Evolutionary conservation across 2,113 vertebrate genomes (phyloP).

Genomic region (Hipposideros armiger): DNA sequence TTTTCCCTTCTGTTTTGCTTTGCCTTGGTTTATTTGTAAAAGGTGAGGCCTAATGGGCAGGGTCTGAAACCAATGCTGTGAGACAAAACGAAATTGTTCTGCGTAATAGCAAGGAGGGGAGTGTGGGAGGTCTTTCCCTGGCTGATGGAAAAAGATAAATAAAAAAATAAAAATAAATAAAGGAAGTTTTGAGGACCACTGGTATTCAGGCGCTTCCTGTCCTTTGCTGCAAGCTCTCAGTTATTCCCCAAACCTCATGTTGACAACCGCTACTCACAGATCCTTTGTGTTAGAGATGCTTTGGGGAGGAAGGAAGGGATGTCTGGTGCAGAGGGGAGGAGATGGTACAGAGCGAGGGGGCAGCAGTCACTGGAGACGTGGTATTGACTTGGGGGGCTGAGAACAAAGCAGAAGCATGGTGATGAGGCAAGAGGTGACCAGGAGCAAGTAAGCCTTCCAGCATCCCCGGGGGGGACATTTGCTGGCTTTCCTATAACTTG

Average conservation of each 20-base stretch:
- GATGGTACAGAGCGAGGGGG: neutral
- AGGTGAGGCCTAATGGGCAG: neutral
- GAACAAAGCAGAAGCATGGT: neutral
- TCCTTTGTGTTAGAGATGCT: neutral
- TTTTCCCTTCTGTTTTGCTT: constrained; percentile 46
- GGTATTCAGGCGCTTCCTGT: neutral
- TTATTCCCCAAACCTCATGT: no score
- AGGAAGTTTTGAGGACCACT: neutral
- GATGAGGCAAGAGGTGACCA: neutral
- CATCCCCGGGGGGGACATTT: neutral
- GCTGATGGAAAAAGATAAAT: neutral
- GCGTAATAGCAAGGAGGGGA: neutral
- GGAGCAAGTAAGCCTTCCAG: neutral
- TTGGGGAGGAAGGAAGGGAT: neutral
- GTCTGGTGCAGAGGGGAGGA: neutral
- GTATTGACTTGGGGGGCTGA: neutral
- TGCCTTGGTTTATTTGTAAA: constrained; percentile 36
- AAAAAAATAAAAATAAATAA: neutral
- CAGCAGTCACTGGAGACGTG: neutral
- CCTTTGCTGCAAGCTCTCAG: neutral
- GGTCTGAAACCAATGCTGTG: constrained; percentile 3
- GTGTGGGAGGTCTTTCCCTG: neutral
- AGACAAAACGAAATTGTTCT: neutral
- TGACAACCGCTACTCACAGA: neutral
- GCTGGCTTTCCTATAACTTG: neutral